phyloP scores from a whole-genome alignment of 2,797 vertebrate genomes.

The Neomorphus geoffroyi region DNA sequence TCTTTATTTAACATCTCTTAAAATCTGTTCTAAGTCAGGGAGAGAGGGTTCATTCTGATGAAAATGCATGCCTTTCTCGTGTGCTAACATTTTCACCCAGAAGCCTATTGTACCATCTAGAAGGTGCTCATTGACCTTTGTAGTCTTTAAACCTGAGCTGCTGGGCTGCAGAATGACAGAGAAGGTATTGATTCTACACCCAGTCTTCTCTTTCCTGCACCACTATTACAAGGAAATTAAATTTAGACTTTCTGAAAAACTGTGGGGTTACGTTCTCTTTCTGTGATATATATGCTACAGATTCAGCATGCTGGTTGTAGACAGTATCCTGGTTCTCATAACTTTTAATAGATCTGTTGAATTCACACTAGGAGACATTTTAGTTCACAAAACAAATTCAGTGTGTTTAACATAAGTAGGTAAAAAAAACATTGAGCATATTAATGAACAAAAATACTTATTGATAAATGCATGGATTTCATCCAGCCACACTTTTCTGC shows the following conservation, averaged over 20 bases:
- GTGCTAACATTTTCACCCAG: background rate
- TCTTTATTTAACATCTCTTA: background rate
- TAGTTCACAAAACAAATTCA: background rate
- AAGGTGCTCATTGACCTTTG: background rate
- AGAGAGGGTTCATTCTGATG: background rate
- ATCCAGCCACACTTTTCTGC: background rate
- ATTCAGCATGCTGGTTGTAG: background rate
- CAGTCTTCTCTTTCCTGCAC: background rate
- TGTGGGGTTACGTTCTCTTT: background rate
- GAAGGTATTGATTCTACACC: background rate
- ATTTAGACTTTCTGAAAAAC: background rate
- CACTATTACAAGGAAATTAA: background rate
- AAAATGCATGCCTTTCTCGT: background rate
- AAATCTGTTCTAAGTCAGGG: background rate
- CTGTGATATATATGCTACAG: background rate
- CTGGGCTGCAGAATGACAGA: background rate
- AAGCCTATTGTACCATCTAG: background rate
- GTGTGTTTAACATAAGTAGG: background rate
- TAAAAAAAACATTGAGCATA: fast-evolving
- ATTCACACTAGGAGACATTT: background rate
- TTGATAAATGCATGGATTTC: background rate
- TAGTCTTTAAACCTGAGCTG: background rate
- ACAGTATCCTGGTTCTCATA: background rate
- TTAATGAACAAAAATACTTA: background rate
- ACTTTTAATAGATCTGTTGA: background rate